Conservation (phyloP, 2,797 vertebrate genomes). For the Cygnus olor region DNA sequence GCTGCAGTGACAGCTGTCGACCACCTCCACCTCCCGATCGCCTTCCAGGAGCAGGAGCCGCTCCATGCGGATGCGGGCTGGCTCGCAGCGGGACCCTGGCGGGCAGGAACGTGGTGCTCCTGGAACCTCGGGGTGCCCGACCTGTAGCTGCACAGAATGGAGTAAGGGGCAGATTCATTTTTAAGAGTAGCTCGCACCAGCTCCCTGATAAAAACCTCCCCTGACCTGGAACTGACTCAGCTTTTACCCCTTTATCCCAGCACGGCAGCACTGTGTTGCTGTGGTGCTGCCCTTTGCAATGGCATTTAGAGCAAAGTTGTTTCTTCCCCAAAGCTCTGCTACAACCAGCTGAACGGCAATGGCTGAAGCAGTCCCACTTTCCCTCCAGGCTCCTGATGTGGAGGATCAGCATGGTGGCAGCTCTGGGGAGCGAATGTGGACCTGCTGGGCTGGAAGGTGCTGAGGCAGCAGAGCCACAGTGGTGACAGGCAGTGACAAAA, state of each 20-base stretch:
- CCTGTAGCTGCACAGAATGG: constrained; percentile 33
- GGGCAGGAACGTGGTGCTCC: constrained; percentile 71
- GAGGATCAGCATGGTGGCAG: neutral
- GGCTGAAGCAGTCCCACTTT: neutral
- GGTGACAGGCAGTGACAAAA: neutral
- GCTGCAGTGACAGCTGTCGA: constrained; percentile 82
- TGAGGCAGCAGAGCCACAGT: neutral
- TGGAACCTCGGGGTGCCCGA: neutral
- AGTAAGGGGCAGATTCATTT: neutral
- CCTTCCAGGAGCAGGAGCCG: constrained; percentile 79
- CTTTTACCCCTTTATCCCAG: neutral
- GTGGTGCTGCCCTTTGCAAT: neutral
- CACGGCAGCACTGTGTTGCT: neutral
- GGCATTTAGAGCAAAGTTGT: no score
- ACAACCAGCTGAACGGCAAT: neutral
- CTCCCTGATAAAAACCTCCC: neutral
- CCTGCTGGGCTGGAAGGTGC: neutral
- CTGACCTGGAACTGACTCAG: neutral
- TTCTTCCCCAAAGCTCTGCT: neutral
- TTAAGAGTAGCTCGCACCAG: neutral
- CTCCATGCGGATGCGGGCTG: constrained; percentile 74
- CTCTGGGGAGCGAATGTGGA: neutral
- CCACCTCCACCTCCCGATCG: constrained; percentile 78
- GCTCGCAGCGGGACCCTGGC: constrained; percentile 70
- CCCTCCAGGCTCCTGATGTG: neutral